These are phyloP conservation scores for Sipha flava DNA, from an alignment of 1,140 invertebrate genomes.

Conservation along the genomic window DNA sequence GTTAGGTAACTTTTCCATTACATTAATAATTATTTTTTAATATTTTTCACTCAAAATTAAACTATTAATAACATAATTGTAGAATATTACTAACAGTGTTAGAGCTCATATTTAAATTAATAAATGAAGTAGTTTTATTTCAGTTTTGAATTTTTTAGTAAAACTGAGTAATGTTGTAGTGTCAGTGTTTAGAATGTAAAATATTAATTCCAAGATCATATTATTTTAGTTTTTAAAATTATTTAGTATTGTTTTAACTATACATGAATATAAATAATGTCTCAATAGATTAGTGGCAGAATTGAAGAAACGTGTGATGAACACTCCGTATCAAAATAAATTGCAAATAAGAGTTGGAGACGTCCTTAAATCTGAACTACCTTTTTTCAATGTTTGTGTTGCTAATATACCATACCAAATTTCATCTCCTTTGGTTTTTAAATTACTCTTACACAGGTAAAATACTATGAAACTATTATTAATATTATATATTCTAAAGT, in stretches of 20 bases:
- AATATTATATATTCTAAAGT: slow-evolving; percentile 98
- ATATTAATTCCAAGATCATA: too few species aligned
- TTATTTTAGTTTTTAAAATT: neutral
- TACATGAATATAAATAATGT: neutral
- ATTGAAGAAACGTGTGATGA: slow-evolving; percentile 93
- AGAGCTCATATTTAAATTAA: too few species aligned
- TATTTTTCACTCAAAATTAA: neutral
- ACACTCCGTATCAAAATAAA: slow-evolving; percentile 76
- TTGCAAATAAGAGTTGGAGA: slow-evolving; percentile 90
- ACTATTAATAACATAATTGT: too few species aligned
- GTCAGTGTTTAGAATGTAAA: too few species aligned
- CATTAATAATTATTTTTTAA: too few species aligned
- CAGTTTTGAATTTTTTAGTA: too few species aligned
- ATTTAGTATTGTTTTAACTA: too few species aligned
- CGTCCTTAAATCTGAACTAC: slow-evolving; percentile 86
- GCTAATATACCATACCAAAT: slow-evolving; percentile 99
- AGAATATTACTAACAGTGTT: too few species aligned
- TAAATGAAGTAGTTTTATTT: too few species aligned
- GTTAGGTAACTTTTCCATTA: slow-evolving; percentile 52
- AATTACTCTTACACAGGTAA: slow-evolving; percentile 82
- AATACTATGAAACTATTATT: slow-evolving; percentile 60
- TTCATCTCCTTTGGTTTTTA: slow-evolving; percentile 96
- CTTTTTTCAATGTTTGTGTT: slow-evolving; percentile 98
- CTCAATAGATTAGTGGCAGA: slow-evolving; percentile 81
- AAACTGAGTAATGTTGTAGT: too few species aligned